These are phyloP conservation scores for Pangasius macronema DNA, from an alignment of 2,797 vertebrate species.

Conservation along the genomic window DNA sequence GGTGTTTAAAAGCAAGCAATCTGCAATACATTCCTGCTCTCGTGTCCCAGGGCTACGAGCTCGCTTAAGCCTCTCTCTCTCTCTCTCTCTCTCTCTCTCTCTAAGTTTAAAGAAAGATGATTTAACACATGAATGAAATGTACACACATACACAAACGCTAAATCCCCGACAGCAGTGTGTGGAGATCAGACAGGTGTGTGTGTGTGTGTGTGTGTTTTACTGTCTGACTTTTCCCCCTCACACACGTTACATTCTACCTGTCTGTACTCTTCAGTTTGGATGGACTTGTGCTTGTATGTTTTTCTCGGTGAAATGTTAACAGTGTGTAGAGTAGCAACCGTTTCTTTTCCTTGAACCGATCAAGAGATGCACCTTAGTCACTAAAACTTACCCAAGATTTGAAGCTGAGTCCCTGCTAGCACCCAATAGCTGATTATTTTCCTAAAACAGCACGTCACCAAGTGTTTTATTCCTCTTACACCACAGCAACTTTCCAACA, in stretches of 20 bases:
- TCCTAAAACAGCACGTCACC: too few relatives aligned
- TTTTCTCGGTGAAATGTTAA: background rate
- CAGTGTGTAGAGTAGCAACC: background rate
- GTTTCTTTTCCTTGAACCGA: too few relatives aligned
- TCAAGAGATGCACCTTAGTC: too few relatives aligned
- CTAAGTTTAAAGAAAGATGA: background rate
- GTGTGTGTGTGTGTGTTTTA: background rate
- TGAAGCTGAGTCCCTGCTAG: too few relatives aligned
- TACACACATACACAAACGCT: background rate
- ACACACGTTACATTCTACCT: background rate
- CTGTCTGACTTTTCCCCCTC: background rate
- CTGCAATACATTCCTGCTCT: background rate
- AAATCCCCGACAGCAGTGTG: background rate
- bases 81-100: background rate
- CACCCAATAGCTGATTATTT: too few relatives aligned
- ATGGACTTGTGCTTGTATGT: background rate
- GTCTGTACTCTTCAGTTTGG: background rate
- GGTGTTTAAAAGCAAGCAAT: slow-evolving; percentile 6
- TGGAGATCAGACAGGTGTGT: slow-evolving; percentile 1
- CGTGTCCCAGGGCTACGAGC: background rate
- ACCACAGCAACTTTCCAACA: background rate
- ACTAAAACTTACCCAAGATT: too few relatives aligned
- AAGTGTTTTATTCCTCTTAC: background rate
- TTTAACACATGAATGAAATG: background rate
- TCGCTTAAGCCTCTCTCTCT: background rate